phyloP scores from a whole-genome alignment of 2,888 invertebrate species.

The Invenusta paracnida region DNA sequence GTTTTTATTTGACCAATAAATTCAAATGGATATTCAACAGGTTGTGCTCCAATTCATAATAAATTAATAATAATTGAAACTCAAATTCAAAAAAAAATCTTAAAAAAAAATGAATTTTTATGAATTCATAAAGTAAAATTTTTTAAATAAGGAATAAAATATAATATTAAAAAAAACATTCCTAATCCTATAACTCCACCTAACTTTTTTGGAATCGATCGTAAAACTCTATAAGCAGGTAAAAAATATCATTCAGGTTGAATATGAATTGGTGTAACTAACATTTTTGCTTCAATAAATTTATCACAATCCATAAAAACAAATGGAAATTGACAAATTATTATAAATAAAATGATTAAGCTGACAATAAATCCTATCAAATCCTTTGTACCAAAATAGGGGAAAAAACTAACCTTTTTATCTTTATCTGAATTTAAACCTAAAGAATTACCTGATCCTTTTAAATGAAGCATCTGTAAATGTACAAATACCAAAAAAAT shows the following conservation, averaged over 20 bases:
- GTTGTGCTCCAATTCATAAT: constrained; percentile 71
- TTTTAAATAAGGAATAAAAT: constrained; percentile 65
- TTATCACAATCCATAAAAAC: constrained; percentile 71
- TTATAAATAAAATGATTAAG: constrained; percentile 63
- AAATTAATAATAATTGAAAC: constrained; percentile 65
- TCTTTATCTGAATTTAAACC: constrained; percentile 26
- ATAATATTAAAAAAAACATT: constrained; percentile 69
- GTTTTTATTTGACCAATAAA: constrained; percentile 3
- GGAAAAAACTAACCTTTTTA: constrained; percentile 17
- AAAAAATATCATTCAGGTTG: constrained; percentile 80
- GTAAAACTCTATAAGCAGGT: constrained; percentile 76
- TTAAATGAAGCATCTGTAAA: not conserved
- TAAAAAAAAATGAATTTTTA: constrained; percentile 17
- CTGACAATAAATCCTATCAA: constrained; percentile 64
- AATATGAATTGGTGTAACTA: constrained; percentile 72
- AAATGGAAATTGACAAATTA: constrained; percentile 66
- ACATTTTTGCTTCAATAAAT: constrained; percentile 69
- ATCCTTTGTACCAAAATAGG: constrained; percentile 49
- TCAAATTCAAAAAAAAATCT: constrained; percentile 64
- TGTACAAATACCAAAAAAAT: constrained; percentile 16
- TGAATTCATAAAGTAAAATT: constrained; percentile 63
- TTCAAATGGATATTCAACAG: constrained; percentile 62
- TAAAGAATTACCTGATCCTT: constrained; percentile 20
- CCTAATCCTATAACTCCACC: constrained; percentile 71
- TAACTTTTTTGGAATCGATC: constrained; percentile 75